Base-by-base conservation (phyloP, 2,888 invertebrate species). In the Athalia rosae region DNA sequence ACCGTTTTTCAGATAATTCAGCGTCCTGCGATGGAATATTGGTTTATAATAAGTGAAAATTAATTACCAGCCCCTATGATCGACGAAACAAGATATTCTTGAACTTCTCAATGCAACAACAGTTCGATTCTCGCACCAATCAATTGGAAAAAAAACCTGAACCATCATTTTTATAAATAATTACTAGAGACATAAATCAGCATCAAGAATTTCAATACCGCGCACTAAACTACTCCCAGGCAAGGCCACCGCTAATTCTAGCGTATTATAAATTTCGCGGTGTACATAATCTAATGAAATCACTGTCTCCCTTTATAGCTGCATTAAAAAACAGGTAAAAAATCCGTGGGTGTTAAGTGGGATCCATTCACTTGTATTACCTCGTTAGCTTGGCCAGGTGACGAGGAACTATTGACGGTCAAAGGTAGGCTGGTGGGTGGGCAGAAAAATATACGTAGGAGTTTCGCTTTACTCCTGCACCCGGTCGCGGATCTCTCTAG, bases 321-420 rank as follows among this genome's bases (percentile, higher is more conserved):
- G 13, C 13, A 47, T 64, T 64, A 13, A 64, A 64, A 64, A 13
- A 3, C 67, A 67, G 67, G 67, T 67, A 53, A 28, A 67, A 67
- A 67, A 13, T 50, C 41, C 5, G 67, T 67, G 67, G 67, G 67
- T 53, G 67, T 5, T 67, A 28, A 53, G 28, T 28, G 28, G 28
- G 28, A 67, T 67, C 67, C 67, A 67, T 67, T 67, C 67, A 53
- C 67, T 67, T 67, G 50, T 50, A 8, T 67, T 67, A 43, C 28
- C 13, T n/a, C 59, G 13, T 59, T 13, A 67, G 53, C 67, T 67
- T 53, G 41, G 9, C 50, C 11, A 3, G 67, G 41, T 53, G 50
- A 67, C 43, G 15, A 67, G 28, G 48, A 28, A 48, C 64, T 45
- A 50, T 28, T 67, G 67, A 67, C 67, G 53, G 67, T 50, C 67